Evolutionary conservation across 2,797 vertebrate species (phyloP).

Genomic region (Borostomias antarcticus): DNA sequence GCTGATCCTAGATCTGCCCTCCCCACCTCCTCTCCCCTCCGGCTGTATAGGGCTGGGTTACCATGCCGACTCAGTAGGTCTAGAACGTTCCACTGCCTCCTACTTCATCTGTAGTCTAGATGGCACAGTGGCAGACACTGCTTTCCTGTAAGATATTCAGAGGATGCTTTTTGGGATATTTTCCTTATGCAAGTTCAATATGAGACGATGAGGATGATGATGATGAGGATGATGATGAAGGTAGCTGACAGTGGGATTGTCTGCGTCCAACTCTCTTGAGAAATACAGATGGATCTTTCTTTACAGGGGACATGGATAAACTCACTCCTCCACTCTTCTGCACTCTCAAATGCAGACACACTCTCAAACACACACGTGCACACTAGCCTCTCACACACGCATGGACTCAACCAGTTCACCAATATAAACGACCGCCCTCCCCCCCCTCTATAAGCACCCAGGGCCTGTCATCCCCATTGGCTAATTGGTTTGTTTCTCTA

Average conservation of each 20-base stretch:
- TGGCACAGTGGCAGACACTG: too few species aligned
- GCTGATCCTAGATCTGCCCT: slow-evolving; percentile 32
- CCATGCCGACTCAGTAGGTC: slow-evolving; percentile 52
- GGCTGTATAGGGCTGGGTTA: slow-evolving; percentile 67
- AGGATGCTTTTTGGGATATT: slow-evolving; percentile 52
- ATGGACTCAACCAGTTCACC: slow-evolving; percentile 6
- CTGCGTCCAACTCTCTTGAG: slow-evolving; percentile 70
- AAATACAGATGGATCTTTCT: slow-evolving; percentile 83
- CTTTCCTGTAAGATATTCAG: too few species aligned
- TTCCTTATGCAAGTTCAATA: slow-evolving; percentile 23
- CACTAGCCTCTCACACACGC: neutral
- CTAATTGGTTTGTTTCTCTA: slow-evolving; percentile 27
- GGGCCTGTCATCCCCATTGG: slow-evolving; percentile 29
- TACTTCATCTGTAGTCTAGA: too few species aligned
- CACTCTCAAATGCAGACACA: too few species aligned
- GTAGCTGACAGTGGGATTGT: slow-evolving; percentile 66
- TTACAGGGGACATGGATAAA: slow-evolving; percentile 33
- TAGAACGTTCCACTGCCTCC: slow-evolving; percentile 70
- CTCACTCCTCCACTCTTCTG: neutral
- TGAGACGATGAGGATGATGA: too few species aligned
- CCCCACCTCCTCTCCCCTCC: slow-evolving; percentile 60
- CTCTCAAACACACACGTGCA: too few species aligned
- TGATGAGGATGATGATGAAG: too few species aligned
- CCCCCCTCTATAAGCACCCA: slow-evolving; percentile 49
- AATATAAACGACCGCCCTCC: slow-evolving; percentile 25